Percentiles rank a stretch among this genome's conserved stretches.
Conservation (phyloP, 2,797 vertebrate species). For the Paratrypauchen microcephalus region DNA sequence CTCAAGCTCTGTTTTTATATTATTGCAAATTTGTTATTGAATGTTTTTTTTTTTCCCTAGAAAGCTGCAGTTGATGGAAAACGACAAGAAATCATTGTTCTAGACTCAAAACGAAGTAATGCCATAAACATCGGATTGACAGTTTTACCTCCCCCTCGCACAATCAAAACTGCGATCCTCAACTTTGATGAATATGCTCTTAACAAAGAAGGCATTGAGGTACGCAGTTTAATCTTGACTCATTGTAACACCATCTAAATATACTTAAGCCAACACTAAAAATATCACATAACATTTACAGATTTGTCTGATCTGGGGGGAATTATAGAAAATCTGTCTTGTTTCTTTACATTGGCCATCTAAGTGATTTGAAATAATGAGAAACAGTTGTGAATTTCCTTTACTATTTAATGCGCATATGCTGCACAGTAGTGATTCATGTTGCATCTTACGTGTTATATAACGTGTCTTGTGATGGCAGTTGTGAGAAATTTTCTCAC, state of each 20-base stretch:
- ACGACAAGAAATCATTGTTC: constrained; percentile 93
- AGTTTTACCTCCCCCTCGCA: constrained; percentile 93
- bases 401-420: constrained; percentile 36
- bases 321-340: constrained; percentile 24
- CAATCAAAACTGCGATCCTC: constrained; percentile 97
- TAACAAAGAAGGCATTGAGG: constrained; percentile 99
- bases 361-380: constrained; percentile 46
- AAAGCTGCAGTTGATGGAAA: constrained; percentile 96
- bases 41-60: constrained; percentile 58
- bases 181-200: constrained; percentile 98
- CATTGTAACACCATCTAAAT: neutral
- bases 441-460: constrained; percentile 48
- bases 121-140: constrained; percentile 97
- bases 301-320: constrained; percentile 14
- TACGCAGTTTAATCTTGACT: constrained; percentile 62
- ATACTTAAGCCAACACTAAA: neutral
- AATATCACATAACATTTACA: neutral
- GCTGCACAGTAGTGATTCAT: constrained; percentile 48
- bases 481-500: constrained; percentile 41
- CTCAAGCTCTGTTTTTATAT: neutral
- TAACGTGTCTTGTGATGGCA: constrained; percentile 39
- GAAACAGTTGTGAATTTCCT: constrained; percentile 50
- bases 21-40: neutral
- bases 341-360: constrained; percentile 39
- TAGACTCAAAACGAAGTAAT: constrained; percentile 97